These are phyloP conservation scores for Eremophila alpestris DNA, from an alignment of 2,797 vertebrate genomes.

Conservation along the genomic window DNA sequence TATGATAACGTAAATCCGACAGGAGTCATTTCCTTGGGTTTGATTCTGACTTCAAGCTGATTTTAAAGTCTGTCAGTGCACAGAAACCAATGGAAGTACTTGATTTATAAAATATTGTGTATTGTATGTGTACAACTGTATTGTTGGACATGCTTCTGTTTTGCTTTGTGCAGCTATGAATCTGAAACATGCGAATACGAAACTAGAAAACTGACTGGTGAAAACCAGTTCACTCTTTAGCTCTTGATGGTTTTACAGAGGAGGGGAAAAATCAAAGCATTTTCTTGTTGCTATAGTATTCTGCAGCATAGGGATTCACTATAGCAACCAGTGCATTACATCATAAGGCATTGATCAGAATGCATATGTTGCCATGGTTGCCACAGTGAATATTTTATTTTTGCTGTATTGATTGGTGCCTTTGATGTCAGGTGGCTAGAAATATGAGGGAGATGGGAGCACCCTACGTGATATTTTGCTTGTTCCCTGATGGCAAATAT, in stretches of 20 bases:
- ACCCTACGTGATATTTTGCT: neutral
- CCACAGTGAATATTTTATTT: neutral
- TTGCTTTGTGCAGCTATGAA: neutral
- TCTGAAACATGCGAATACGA: neutral
- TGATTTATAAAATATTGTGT: neutral
- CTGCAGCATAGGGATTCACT: neutral
- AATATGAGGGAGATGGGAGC: neutral
- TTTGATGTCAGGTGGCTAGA: neutral
- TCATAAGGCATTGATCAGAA: slow-evolving; percentile 4
- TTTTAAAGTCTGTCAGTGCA: neutral
- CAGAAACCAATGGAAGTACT: neutral
- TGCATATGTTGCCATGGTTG: slow-evolving; percentile 25
- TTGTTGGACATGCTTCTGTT: neutral
- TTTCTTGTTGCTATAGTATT: slow-evolving; percentile 46
- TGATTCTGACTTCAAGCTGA: neutral
- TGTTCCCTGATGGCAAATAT: neutral
- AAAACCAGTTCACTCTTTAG: neutral
- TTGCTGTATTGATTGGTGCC: neutral
- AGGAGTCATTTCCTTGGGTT: neutral
- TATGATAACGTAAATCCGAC: neutral
- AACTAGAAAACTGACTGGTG: neutral
- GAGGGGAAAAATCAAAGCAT: neutral
- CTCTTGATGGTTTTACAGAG: neutral
- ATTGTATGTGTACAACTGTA: too few species aligned
- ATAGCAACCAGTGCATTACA: neutral